Percentiles rank a stretch among this genome's conserved stretches.
Evolutionary conservation across 2,797 vertebrate genomes (phyloP).

Genomic region (Benthosema pterotum): DNA sequence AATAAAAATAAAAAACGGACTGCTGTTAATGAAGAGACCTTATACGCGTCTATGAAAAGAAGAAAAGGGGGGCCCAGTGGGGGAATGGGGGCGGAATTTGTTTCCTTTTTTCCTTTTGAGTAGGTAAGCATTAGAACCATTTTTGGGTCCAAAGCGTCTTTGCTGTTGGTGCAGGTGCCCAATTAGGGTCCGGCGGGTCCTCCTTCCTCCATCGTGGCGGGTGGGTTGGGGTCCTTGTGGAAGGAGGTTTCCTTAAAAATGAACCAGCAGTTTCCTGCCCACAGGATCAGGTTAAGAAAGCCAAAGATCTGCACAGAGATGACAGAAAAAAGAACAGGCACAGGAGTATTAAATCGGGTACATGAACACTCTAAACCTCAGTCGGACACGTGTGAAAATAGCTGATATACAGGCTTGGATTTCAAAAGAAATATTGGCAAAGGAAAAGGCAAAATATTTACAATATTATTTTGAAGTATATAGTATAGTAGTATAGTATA

Average conservation of each 20-base stretch:
- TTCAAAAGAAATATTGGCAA: too few species aligned
- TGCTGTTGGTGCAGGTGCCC: conserved; percentile 22
- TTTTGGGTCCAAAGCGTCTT: conserved; percentile 41
- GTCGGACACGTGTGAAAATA: too few species aligned
- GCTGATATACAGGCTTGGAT: too few species aligned
- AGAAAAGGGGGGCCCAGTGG: not conserved
- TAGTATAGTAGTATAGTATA: too few species aligned
- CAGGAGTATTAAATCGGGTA: too few species aligned
- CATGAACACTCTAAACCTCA: too few species aligned
- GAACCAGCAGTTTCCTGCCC: conserved; percentile 95
- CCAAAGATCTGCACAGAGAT: conserved; percentile 85
- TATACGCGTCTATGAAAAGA: conserved; percentile 17
- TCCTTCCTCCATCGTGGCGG: conserved; percentile 79
- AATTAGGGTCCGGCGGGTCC: conserved; percentile 68
- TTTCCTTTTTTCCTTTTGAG: conserved; percentile 36
- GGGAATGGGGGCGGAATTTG: not conserved
- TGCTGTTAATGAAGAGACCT: conserved; percentile 4
- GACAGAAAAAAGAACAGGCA: not conserved
- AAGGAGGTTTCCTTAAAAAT: conserved; percentile 93
- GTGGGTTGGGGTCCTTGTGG: conserved; percentile 76
- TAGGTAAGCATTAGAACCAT: conserved; percentile 40
- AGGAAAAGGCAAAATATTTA: too few species aligned
- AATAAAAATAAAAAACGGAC: not conserved
- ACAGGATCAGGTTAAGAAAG: conserved; percentile 92
- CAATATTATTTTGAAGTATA: too few species aligned